Conservation (phyloP, 2,888 invertebrate species). For the Xestia sexstrigata region DNA sequence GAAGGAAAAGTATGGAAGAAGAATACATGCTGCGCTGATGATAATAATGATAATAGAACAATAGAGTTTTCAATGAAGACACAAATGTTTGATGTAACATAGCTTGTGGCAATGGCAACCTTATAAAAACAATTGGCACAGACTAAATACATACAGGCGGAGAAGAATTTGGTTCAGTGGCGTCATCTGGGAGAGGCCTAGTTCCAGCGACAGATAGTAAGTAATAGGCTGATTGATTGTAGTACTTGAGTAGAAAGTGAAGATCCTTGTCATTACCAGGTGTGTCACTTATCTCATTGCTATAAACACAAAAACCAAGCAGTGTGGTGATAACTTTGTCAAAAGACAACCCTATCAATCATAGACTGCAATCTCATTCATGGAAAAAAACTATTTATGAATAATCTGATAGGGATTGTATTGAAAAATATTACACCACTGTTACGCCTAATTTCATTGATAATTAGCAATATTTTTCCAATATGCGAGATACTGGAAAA, state of each 20-base stretch:
- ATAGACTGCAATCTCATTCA: slow-evolving; percentile 14
- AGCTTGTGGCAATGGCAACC: too few relatives aligned
- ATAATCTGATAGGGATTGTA: slow-evolving; percentile 5
- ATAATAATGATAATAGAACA: too few relatives aligned
- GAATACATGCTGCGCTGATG: too few relatives aligned
- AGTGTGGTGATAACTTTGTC: background rate
- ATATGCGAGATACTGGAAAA: slow-evolving; percentile 12
- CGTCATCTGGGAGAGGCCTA: background rate
- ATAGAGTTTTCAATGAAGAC: background rate
- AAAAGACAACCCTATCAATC: slow-evolving; percentile 15
- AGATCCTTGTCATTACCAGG: slow-evolving; percentile 7
- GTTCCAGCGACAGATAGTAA: background rate
- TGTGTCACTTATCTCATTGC: slow-evolving; percentile 10
- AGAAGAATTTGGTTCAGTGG: background rate
- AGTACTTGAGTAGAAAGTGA: background rate
- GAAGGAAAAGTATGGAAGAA: too few relatives aligned
- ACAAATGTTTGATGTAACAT: background rate
- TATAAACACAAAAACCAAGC: background rate
- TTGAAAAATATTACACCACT: background rate
- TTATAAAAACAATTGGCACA: background rate
- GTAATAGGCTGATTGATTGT: background rate
- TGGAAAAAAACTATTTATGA: slow-evolving; percentile 7
- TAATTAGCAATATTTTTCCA: slow-evolving; percentile 1
- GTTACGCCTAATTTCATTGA: slow-evolving; percentile 1
- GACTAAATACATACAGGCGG: background rate